A percentile compares a stretch with the other conserved stretches of the same genome.
These are phyloP conservation scores for Empis stercorea DNA, from an alignment of 2,888 invertebrate species.

Conservation along the genomic window DNA sequence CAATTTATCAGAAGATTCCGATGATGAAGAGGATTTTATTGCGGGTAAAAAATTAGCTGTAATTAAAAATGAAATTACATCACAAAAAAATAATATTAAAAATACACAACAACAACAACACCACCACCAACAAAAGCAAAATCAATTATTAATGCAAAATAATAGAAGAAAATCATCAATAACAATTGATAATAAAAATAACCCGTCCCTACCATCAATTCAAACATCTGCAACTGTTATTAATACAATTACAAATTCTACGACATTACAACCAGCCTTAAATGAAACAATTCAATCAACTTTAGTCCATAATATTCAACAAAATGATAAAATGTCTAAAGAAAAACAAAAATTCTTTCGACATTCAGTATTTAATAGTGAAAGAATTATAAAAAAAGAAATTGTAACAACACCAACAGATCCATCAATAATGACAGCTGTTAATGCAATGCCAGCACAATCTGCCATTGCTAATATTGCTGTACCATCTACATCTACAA, in stretches of 20 bases:
- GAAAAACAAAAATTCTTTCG: slow-evolving; percentile 81
- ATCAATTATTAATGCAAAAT: slow-evolving; percentile 2
- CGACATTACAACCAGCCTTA: neutral
- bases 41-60: too few relatives aligned
- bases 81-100: too few relatives aligned
- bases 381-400: slow-evolving; percentile 15
- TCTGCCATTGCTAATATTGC: neutral
- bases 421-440: slow-evolving; percentile 1
- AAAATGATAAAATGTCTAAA: slow-evolving; percentile 66
- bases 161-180: slow-evolving; percentile 9
- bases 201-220: slow-evolving; percentile 6
- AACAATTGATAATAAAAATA: slow-evolving; percentile 4
- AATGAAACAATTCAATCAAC: neutral
- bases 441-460: neutral
- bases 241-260: neutral
- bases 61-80: too few relatives aligned
- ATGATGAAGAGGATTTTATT: slow-evolving; percentile 9
- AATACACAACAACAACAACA: slow-evolving; percentile 1
- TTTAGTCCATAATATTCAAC: slow-evolving; percentile 32
- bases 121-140: slow-evolving; percentile 3
- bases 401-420: slow-evolving; percentile 9
- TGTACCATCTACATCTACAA: neutral
- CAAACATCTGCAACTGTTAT: neutral
- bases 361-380: slow-evolving; percentile 64
- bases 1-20: slow-evolving; percentile 14